A percentile compares a stretch with the other conserved stretches of the same genome.
These are phyloP conservation scores for Fistularia commersonii DNA, from an alignment of 2,797 vertebrate species.

Conservation along the genomic window DNA sequence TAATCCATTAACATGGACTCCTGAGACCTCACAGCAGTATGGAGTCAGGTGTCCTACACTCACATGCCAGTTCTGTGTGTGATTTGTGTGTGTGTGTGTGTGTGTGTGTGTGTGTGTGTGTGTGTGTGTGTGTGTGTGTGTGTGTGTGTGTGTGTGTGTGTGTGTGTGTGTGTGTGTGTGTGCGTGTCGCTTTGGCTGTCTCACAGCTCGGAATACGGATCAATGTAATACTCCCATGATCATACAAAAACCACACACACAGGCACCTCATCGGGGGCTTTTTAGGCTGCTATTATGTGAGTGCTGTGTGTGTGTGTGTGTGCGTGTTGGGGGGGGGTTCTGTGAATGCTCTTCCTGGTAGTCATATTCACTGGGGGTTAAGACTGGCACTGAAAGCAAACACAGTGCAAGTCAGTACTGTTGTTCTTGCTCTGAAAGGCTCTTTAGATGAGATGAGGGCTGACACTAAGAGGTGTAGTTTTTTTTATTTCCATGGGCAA, in stretches of 20 bases:
- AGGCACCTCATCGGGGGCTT: conserved; percentile 26
- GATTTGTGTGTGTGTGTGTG: no score
- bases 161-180: no score
- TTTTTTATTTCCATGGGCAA: conserved; percentile 33
- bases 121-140: no score
- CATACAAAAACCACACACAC: conserved; percentile 5
- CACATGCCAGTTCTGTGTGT: no score
- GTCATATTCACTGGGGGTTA: conserved; percentile 41
- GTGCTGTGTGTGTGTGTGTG: no score
- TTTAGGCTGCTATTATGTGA: conserved; percentile 35
- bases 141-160: no score
- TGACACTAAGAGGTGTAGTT: conserved; percentile 39
- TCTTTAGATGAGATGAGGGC: conserved; percentile 42
- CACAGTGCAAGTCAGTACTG: conserved; percentile 32
- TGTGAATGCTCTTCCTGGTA: conserved; percentile 49
- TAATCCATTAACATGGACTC: no score
- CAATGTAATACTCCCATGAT: conserved; percentile 27
- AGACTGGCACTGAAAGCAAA: conserved; percentile 47
- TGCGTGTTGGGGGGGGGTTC: conserved; percentile 13
- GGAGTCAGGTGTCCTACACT: no score
- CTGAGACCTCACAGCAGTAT: no score
- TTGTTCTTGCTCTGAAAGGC: conserved; percentile 38
- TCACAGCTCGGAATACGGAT: conserved; percentile 49
- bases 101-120: no score
- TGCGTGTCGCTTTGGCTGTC: conserved; percentile 7